Percentiles rank a stretch among this genome's conserved stretches.
These are phyloP conservation scores for Aphaenogaster floridana DNA, from an alignment of 1,140 invertebrate species.

Conservation along the genomic window DNA sequence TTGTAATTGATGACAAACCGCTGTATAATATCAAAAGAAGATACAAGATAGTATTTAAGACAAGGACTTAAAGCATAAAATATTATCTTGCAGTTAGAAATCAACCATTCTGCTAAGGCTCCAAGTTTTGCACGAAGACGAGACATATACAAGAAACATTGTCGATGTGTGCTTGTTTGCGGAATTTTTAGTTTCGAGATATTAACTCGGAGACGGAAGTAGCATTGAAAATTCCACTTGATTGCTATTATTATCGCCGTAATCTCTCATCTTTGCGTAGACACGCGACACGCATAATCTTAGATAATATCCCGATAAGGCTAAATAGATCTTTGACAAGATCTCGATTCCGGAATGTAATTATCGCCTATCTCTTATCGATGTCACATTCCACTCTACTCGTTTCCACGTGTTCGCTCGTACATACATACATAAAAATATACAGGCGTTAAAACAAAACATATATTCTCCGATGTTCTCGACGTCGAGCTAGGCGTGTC, in stretches of 20 bases:
- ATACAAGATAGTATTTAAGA: too few relatives aligned
- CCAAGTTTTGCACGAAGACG: too few relatives aligned
- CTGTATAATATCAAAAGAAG: too few relatives aligned
- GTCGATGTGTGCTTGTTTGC: neutral
- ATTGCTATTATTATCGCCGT: neutral
- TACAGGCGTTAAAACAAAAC: neutral
- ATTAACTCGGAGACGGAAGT: neutral
- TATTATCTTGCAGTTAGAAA: too few relatives aligned
- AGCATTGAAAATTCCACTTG: neutral
- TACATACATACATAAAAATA: neutral
- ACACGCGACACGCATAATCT: slow-evolving; percentile 17
- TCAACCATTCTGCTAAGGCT: too few relatives aligned
- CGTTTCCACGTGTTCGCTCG: neutral
- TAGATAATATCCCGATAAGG: neutral
- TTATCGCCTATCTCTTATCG: slow-evolving; percentile 13
- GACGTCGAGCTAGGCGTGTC: neutral
- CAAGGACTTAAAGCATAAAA: too few relatives aligned
- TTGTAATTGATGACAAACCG: too few relatives aligned
- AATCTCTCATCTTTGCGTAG: neutral
- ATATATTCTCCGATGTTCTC: neutral
- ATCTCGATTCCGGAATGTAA: slow-evolving; percentile 9
- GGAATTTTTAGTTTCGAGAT: neutral
- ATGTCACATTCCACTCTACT: neutral
- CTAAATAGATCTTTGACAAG: slow-evolving; percentile 2
- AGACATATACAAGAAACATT: neutral